These are phyloP conservation scores for Phylloscopus whistleri DNA, from an alignment of 2,113 vertebrate genomes.

Conservation along the genomic window DNA sequence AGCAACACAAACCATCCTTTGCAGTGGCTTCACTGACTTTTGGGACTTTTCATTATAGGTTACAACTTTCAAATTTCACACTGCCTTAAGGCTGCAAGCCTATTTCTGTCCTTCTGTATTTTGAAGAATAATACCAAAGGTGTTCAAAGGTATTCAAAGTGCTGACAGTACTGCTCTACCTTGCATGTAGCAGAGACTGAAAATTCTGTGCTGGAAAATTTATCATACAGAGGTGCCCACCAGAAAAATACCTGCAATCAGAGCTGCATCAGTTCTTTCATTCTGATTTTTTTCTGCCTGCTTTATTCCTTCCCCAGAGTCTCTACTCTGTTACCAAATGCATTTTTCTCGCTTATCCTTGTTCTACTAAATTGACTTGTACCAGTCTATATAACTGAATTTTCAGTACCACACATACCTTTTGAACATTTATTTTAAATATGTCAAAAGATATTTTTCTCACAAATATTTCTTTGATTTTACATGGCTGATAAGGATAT, in stretches of 20 bases:
- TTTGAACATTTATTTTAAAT: not conserved
- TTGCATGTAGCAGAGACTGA: not conserved
- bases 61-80: not conserved
- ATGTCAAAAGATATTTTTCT: not conserved
- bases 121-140: not conserved
- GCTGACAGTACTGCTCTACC: not conserved
- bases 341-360: not conserved
- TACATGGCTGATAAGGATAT: not conserved
- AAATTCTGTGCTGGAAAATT: not conserved
- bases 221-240: not conserved
- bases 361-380: not conserved
- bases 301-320: not conserved
- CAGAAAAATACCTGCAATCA: not conserved
- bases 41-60: not conserved
- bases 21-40: not conserved
- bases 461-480: not conserved
- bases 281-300: not conserved
- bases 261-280: not conserved
- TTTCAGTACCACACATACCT: not conserved
- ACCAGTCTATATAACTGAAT: not conserved
- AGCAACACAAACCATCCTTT: not conserved
- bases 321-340: not conserved
- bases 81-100: not conserved
- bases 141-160: not conserved
- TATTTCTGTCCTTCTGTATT: not conserved